Conservation (phyloP, 2,797 vertebrate genomes). For the Macrochelys suwanniensis region DNA sequence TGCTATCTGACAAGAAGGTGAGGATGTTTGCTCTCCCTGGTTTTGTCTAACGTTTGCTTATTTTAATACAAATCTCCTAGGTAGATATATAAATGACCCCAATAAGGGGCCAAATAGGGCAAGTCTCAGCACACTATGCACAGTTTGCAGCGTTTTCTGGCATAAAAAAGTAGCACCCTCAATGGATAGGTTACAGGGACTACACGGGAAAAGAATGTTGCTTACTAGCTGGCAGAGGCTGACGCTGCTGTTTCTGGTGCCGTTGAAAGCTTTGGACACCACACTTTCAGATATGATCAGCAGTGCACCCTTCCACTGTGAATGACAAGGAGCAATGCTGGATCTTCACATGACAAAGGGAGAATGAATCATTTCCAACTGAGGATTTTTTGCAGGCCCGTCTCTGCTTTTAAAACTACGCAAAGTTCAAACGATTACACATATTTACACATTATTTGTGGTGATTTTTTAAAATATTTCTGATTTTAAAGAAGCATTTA, state of each 20-base stretch:
- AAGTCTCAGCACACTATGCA: background rate
- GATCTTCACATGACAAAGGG: background rate
- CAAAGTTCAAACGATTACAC: background rate
- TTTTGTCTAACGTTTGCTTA: constrained; percentile 26
- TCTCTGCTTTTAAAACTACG: background rate
- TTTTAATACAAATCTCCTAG: background rate
- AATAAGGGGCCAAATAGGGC: background rate
- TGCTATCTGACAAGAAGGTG: background rate
- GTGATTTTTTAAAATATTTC: rapidly evolving
- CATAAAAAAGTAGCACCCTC: constrained; percentile 34
- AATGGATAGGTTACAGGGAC: background rate
- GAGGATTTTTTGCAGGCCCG: rapidly evolving
- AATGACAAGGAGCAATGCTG: constrained; percentile 15
- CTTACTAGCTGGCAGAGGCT: background rate
- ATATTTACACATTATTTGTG: constrained; percentile 5
- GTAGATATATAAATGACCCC: background rate
- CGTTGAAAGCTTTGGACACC: constrained; percentile 32
- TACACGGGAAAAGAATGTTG: constrained; percentile 44
- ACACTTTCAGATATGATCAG: constrained; percentile 26
- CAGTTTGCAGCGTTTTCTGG: constrained; percentile 46
- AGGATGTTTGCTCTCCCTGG: constrained; percentile 3
- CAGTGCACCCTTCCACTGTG: constrained; percentile 11
- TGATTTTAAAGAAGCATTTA: background rate
- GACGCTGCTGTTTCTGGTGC: background rate
- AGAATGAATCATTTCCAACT: constrained; percentile 21